These are phyloP conservation scores for Sylvilagus floridanus DNA, from an alignment of 2,797 vertebrate genomes.

Conservation along the genomic window DNA sequence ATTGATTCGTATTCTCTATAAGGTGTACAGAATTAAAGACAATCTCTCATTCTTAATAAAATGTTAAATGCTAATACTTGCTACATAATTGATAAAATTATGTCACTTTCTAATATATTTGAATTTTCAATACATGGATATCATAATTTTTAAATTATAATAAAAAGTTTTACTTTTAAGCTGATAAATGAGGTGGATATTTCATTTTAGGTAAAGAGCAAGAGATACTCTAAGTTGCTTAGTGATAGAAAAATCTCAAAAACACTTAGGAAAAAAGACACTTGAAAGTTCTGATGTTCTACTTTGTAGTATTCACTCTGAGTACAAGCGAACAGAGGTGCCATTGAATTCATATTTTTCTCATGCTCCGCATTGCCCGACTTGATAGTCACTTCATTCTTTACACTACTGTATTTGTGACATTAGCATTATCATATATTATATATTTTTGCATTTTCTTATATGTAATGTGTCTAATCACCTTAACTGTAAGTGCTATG, in stretches of 20 bases:
- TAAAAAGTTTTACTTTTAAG: background rate
- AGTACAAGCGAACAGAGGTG: background rate
- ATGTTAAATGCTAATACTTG: slow-evolving; percentile 10
- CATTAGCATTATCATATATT: background rate
- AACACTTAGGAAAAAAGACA: background rate
- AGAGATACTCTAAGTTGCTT: background rate
- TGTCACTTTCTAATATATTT: background rate
- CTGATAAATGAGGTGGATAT: background rate
- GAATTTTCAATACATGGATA: background rate
- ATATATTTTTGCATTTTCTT: background rate
- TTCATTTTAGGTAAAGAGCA: slow-evolving; percentile 1
- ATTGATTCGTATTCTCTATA: background rate
- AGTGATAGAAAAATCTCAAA: background rate
- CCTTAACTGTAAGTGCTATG: background rate
- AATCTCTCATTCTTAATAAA: slow-evolving; percentile 5
- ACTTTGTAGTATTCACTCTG: background rate
- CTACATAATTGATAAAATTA: background rate
- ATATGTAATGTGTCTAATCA: background rate
- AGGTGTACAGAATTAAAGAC: background rate
- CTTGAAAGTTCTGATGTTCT: background rate
- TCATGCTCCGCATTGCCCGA: background rate
- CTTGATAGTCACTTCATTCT: background rate
- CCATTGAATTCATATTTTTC: background rate
- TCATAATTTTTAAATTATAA: background rate
- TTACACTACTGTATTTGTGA: background rate